Percentiles rank a stretch among this genome's conserved stretches.
Conservation (phyloP, 2,888 invertebrate genomes). For the Tethea ocularis region DNA sequence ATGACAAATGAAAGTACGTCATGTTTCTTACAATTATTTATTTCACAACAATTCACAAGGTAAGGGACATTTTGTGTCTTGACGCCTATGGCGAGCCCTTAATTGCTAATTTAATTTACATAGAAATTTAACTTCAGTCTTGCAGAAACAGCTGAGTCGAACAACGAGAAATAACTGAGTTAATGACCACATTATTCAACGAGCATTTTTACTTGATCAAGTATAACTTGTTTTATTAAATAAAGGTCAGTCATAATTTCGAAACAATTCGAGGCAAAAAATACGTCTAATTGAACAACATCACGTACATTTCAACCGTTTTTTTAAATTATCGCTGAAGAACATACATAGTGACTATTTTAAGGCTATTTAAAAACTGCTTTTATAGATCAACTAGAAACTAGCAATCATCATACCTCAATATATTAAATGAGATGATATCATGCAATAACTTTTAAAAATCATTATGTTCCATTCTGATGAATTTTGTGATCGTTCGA, state of each 20-base stretch:
- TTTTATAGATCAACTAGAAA: background rate
- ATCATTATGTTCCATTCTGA: background rate
- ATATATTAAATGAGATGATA: background rate
- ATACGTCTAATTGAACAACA: background rate
- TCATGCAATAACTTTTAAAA: background rate
- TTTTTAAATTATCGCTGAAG: background rate
- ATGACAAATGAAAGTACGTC: conserved; percentile 48
- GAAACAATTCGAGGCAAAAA: background rate
- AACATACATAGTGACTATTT: background rate
- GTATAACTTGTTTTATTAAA: background rate
- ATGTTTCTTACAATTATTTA: conserved; percentile 36
- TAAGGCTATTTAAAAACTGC: no score
- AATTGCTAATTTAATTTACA: conserved; percentile 22
- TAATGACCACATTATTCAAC: conserved; percentile 4
- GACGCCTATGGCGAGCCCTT: conserved; percentile 10
- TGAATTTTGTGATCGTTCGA: background rate
- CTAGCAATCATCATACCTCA: no score
- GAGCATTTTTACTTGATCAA: conserved; percentile 2
- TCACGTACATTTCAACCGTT: background rate
- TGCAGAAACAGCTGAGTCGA: conserved; percentile 4
- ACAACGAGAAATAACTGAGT: background rate
- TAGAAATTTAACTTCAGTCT: conserved; percentile 5
- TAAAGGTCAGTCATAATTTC: conserved; percentile 3
- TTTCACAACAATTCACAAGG: background rate
- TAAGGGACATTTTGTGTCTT: background rate